phyloP scores from a whole-genome alignment of 1,140 invertebrate genomes.

The Ephestia elutella region DNA sequence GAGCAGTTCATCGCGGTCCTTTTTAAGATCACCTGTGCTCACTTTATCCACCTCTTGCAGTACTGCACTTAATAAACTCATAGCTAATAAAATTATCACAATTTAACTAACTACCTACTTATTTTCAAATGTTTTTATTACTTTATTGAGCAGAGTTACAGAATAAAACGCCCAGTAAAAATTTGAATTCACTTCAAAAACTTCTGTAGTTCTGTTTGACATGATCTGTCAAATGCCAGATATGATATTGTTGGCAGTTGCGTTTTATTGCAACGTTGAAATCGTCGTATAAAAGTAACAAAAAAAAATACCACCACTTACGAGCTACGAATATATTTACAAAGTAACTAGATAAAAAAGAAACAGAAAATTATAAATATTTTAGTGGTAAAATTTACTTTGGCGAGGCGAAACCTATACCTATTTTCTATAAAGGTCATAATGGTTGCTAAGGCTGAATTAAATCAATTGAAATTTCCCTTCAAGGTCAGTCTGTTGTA shows the following conservation, averaged over 20 bases:
- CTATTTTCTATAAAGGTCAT: not conserved
- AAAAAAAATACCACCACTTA: no score
- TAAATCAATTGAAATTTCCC: constrained; percentile 14
- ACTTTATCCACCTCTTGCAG: constrained; percentile 45
- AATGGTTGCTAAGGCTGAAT: constrained; percentile 11
- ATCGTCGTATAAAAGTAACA: no score
- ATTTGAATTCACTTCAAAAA: not conserved
- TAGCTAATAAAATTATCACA: constrained; percentile 13
- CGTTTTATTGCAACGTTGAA: no score
- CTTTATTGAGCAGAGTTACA: not conserved
- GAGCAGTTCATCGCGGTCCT: constrained; percentile 41
- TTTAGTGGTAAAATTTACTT: no score
- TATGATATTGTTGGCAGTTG: no score
- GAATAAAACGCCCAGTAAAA: not conserved
- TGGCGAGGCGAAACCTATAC: no score
- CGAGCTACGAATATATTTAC: no score
- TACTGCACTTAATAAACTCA: constrained; percentile 54
- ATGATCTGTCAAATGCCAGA: no score
- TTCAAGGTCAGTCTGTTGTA: constrained; percentile 4
- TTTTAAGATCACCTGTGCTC: constrained; percentile 40
- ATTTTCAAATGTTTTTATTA: constrained; percentile 2
- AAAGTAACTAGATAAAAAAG: no score
- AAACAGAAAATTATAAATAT: no score
- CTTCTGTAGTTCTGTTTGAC: no score
- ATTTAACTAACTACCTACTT: no score